A percentile compares a stretch with the other conserved stretches of the same genome.
Conservation (phyloP, 2,113 vertebrate species). For the Mesitornis unicolor region DNA sequence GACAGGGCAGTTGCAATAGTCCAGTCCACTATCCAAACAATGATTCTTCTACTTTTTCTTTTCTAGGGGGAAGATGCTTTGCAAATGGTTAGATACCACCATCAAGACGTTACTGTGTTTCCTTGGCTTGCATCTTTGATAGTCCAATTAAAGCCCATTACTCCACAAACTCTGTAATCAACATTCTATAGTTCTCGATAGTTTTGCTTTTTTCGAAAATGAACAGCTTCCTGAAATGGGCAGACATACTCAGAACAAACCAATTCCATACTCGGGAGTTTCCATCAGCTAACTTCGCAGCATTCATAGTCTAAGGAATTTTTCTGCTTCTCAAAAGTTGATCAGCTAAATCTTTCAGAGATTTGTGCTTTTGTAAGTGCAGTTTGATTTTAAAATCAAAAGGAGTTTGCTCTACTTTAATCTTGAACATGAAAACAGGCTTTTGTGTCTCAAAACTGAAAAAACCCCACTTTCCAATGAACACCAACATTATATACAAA, state of each 20-base stretch:
- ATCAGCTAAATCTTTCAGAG: neutral
- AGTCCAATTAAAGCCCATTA: neutral
- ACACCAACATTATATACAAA: neutral
- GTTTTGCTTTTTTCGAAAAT: neutral
- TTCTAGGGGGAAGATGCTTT: neutral
- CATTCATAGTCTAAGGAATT: neutral
- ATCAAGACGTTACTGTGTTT: neutral
- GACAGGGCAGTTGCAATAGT: neutral
- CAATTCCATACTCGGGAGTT: neutral
- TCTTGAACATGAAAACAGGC: neutral
- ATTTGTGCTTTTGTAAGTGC: neutral
- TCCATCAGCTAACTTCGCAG: neutral
- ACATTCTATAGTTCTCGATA: neutral
- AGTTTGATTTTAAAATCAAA: neutral
- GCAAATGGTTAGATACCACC: neutral
- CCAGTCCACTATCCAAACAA: neutral
- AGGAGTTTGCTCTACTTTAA: neutral
- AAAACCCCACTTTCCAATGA: neutral
- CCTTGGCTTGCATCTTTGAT: neutral
- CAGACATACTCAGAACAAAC: neutral
- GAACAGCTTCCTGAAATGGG: neutral
- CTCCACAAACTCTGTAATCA: neutral
- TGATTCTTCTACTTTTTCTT: neutral
- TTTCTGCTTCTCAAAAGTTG: neutral
- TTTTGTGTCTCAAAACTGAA: neutral